Conservation (phyloP, 2,888 invertebrate species). For the Zaprionus lineosus region DNA sequence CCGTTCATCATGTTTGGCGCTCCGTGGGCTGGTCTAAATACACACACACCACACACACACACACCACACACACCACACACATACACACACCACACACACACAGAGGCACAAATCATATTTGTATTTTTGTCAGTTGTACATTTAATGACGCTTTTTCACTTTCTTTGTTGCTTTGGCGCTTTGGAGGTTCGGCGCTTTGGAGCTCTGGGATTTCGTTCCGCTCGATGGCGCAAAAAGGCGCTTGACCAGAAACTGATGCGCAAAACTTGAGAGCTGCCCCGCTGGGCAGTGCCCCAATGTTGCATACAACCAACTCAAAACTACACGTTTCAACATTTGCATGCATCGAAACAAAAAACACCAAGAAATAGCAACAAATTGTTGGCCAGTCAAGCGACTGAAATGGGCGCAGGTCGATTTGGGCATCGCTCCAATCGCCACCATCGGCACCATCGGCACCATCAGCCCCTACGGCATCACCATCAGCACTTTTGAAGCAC, state of each 20-base stretch:
- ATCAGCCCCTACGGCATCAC: too few species aligned
- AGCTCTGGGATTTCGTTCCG: slow-evolving; percentile 63
- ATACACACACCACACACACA: too few species aligned
- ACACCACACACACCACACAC: too few species aligned
- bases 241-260: slow-evolving; percentile 77
- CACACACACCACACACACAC: too few species aligned
- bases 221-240: slow-evolving; percentile 71
- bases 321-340: slow-evolving; percentile 46
- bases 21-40: too few species aligned
- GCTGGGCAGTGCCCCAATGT: slow-evolving; percentile 34
- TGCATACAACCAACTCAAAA: slow-evolving; percentile 20
- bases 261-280: slow-evolving; percentile 54
- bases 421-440: too few species aligned
- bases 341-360: slow-evolving; percentile 20
- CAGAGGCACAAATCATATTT: too few species aligned
- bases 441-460: too few species aligned
- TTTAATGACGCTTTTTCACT: slow-evolving; percentile 57
- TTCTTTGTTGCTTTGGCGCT: slow-evolving; percentile 39
- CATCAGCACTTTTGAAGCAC: too few species aligned
- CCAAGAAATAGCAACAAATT: slow-evolving; percentile 25
- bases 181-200: too few species aligned
- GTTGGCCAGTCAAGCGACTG: slow-evolving; percentile 14
- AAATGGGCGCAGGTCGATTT: slow-evolving; percentile 43
- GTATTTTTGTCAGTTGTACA: slow-evolving; percentile 47
- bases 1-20: too few species aligned